Evolutionary conservation across 2,888 invertebrate species (phyloP).

Genomic region (Lithophane socia): DNA sequence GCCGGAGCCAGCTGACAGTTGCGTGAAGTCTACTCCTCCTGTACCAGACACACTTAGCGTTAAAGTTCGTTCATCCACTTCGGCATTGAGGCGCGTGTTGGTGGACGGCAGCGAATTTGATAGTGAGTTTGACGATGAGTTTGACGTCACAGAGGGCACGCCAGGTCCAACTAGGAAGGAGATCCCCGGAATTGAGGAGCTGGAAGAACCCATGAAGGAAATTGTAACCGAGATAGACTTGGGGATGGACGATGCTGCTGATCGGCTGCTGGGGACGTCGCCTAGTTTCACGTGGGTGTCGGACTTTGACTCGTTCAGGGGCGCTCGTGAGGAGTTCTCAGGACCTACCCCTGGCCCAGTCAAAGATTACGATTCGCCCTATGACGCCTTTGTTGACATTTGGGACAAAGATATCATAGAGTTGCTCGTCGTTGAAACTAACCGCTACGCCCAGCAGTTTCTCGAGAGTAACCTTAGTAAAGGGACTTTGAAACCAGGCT

Average conservation of each 20-base stretch:
- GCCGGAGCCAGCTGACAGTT: no score
- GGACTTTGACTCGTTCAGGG: conserved; percentile 58
- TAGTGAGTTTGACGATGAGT: conserved; percentile 10
- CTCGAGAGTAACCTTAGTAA: conserved; percentile 30
- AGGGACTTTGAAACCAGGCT: conserved; percentile 22
- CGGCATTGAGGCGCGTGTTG: background rate
- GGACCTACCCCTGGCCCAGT: conserved; percentile 59
- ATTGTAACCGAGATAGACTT: conserved; percentile 33
- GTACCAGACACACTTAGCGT: background rate
- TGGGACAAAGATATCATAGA: conserved; percentile 56
- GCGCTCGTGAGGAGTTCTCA: conserved; percentile 53
- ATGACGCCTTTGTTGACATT: conserved; percentile 59
- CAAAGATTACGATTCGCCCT: conserved; percentile 52
- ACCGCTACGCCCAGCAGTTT: conserved; percentile 54
- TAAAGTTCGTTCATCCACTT: conserved; percentile 2
- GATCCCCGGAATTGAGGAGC: conserved; percentile 58
- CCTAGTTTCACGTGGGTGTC: conserved; percentile 34
- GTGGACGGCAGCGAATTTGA: conserved; percentile 3
- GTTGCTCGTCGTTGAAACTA: conserved; percentile 59
- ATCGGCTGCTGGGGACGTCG: conserved; percentile 36
- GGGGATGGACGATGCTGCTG: conserved; percentile 60
- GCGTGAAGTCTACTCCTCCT: no score
- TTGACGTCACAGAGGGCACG: background rate
- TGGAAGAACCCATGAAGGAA: conserved; percentile 38
- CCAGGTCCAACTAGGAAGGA: background rate